Base-by-base conservation (phyloP, 1,140 invertebrate genomes). In the Orchestia grillus region DNA sequence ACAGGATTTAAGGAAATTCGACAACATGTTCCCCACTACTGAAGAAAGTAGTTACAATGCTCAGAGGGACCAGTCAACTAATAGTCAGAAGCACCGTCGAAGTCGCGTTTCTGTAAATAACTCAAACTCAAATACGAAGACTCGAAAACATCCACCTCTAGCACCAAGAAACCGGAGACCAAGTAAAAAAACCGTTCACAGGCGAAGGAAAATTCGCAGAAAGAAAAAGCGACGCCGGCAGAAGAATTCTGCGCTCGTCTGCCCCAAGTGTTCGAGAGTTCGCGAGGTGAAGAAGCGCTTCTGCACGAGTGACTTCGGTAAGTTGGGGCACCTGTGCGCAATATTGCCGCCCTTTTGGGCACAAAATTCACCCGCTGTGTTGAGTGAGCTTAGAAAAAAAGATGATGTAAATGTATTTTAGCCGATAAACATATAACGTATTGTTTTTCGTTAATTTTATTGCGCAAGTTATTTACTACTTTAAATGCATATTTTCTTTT, bases 301-400 rank as follows among this genome's bases (percentile, higher is more conserved):
- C 88, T 96, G 96, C 96, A 95, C 92, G 41, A 96, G 96, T 94
- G 96, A 96, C 88, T 96, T 96, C 57, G 96, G 96, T 96, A 95
- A 96, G 96, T 96, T 77, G 41, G 36, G 45, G 44, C 53, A 57
- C 44, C 87, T 87, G 45, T 45, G 91, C 40, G 23, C 43, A 94
- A 47, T 94, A 94, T 94, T 15, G 41, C 40, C 92, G 0, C 44
- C 44, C 41, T 45, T 94, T 94, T 45, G 11, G 40, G 44, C 44
- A 19, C 44, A 42, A 91, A 91, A 19, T 91, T 11, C 3, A 42
- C 8, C 23, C 3, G 44, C 15, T 43, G 41, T 43, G 87, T 6
- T 6, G 36, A 77, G 11, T 77, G 36, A 77, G 28, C 36, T 77
- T 1, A 28, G 28, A 77, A 77, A 77, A 77, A 28, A 77, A 28